Conservation (phyloP, 2,888 invertebrate species). For the Drosophila aldrichi region DNA sequence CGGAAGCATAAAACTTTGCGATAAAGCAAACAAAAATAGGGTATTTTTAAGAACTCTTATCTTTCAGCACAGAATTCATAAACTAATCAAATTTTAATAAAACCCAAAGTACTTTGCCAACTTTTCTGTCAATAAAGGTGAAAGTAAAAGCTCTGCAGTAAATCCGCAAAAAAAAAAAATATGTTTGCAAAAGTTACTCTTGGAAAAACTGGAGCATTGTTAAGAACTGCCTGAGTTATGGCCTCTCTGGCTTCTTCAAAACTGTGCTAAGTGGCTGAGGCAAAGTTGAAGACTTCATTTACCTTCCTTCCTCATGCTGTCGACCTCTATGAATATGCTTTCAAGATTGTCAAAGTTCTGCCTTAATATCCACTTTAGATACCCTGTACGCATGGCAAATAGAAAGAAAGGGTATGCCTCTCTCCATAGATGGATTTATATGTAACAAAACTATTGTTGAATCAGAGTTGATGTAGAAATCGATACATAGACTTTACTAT, state of each 20-base stretch:
- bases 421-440: no score
- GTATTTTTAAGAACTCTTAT: not conserved
- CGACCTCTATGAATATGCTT: constrained; percentile 19
- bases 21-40: not conserved
- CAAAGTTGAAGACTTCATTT: constrained; percentile 43
- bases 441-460: no score
- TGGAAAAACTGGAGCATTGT: constrained; percentile 5
- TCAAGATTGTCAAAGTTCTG: constrained; percentile 49
- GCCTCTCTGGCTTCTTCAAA: constrained; percentile 11
- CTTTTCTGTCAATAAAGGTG: constrained; percentile 14
- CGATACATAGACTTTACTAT: no score
- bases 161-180: constrained; percentile 2
- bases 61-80: not conserved
- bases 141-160: constrained; percentile 7
- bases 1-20: constrained; percentile 8
- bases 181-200: constrained; percentile 5
- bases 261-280: constrained; percentile 50
- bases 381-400: no score
- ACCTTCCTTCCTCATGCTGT: not conserved
- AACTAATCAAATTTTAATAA: constrained; percentile 5
- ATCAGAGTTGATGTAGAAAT: not conserved
- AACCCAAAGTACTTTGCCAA: constrained; percentile 5
- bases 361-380: constrained; percentile 46
- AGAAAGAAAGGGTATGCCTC: not conserved
- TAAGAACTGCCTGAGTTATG: not conserved